These are phyloP conservation scores for Promerops cafer DNA, from an alignment of 2,113 vertebrate genomes.

Conservation along the genomic window DNA sequence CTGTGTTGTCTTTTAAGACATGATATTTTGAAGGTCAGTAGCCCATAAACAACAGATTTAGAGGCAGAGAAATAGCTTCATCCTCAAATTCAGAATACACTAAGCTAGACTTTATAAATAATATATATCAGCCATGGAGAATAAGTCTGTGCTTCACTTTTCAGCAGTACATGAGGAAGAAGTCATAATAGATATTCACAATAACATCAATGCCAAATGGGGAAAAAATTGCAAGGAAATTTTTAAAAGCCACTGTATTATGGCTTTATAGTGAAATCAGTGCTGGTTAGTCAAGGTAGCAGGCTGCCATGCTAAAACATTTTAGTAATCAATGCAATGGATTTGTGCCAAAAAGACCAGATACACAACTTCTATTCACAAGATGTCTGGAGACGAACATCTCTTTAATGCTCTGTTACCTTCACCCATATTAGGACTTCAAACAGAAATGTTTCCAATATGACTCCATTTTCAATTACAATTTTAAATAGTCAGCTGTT, in stretches of 20 bases:
- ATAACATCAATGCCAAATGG: neutral
- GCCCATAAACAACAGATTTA: neutral
- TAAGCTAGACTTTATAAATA: neutral
- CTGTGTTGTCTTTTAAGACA: neutral
- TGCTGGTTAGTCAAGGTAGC: neutral
- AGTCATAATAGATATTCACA: neutral
- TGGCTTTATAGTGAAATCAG: neutral
- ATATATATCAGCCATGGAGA: neutral
- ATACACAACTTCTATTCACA: neutral
- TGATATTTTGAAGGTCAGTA: slow-evolving; percentile 13
- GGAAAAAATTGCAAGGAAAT: neutral
- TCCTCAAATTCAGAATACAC: neutral
- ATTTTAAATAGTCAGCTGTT: neutral
- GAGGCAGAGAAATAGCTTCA: neutral
- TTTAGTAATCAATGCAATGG: neutral
- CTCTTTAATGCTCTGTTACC: neutral
- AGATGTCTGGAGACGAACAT: neutral
- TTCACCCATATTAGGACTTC: neutral
- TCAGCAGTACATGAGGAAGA: neutral
- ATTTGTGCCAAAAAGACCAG: neutral
- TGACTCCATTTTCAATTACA: neutral
- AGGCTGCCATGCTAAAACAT: neutral
- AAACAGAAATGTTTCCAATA: neutral
- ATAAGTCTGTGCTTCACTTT: neutral
- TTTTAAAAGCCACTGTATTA: neutral